Evolutionary conservation across 2,888 invertebrate species (phyloP).

Genomic region (Lasioglossum villosulum): DNA sequence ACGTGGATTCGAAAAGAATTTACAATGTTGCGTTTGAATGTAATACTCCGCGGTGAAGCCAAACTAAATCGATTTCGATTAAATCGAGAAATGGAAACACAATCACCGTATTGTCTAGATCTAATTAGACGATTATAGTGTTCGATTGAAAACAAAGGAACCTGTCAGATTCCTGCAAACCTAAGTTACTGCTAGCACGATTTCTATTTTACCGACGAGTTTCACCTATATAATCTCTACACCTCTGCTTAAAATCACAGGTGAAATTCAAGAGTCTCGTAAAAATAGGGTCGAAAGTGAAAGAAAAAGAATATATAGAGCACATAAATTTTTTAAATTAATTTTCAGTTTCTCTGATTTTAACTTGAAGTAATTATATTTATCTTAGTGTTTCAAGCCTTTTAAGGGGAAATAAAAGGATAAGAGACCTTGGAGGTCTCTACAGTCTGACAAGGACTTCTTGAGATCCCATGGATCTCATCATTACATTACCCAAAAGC

Average conservation of each 20-base stretch:
- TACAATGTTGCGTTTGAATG: neutral
- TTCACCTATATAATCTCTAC: neutral
- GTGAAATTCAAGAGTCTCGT: neutral
- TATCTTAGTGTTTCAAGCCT: neutral
- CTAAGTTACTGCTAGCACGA: neutral
- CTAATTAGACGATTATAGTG: neutral
- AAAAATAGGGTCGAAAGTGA: neutral
- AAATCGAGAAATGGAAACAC: neutral
- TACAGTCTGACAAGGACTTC: neutral
- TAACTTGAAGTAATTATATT: neutral
- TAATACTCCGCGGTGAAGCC: neutral
- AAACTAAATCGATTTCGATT: neutral
- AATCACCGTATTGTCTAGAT: neutral
- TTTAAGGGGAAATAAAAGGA: neutral
- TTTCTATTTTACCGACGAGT: slow-evolving; percentile 45
- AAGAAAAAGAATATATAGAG: neutral
- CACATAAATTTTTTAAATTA: neutral
- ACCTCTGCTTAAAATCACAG: neutral
- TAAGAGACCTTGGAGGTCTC: neutral
- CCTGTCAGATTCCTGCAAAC: slow-evolving; percentile 36
- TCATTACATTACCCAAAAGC: neutral
- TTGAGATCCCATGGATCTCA: neutral
- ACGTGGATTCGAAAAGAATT: neutral
- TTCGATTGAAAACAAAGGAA: slow-evolving; percentile 8
- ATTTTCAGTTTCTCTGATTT: neutral